Evolutionary conservation across 2,113 vertebrate species (phyloP).

Genomic region (Ammodytes marinus): DNA sequence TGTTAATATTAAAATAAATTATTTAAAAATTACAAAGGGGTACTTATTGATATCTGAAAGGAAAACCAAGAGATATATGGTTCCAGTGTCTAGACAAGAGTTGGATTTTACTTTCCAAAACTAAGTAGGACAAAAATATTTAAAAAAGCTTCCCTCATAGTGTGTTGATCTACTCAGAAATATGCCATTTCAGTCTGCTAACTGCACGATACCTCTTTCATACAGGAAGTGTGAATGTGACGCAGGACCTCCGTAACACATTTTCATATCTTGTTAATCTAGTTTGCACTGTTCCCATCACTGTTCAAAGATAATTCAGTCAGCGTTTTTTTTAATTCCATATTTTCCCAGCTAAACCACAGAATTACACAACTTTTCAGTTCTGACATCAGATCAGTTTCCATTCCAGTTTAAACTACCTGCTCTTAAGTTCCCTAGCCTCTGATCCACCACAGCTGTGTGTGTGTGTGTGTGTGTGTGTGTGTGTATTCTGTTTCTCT

Average conservation of each 20-base stretch:
- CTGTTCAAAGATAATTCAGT: neutral
- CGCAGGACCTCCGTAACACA: no score
- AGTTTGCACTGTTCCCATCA: neutral
- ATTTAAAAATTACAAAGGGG: neutral
- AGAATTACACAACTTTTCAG: neutral
- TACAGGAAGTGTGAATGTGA: constrained; percentile 10
- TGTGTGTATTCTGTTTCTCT: neutral
- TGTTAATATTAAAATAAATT: neutral
- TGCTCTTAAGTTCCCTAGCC: neutral
- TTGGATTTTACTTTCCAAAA: neutral
- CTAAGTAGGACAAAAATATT: neutral
- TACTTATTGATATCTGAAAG: neutral
- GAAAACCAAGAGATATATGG: neutral
- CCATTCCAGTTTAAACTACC: neutral
- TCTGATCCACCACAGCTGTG: no score
- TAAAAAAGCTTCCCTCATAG: neutral
- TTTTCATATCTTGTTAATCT: no score
- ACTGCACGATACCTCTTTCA: neutral
- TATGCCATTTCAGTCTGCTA: neutral
- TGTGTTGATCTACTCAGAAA: neutral
- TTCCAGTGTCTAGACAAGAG: neutral
- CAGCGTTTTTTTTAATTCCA: neutral
- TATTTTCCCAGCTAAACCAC: neutral
- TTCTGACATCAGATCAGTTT: neutral
- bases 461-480: no score